These are phyloP conservation scores for Drosophila truncata DNA, from an alignment of 1,140 invertebrate species.

Conservation along the genomic window DNA sequence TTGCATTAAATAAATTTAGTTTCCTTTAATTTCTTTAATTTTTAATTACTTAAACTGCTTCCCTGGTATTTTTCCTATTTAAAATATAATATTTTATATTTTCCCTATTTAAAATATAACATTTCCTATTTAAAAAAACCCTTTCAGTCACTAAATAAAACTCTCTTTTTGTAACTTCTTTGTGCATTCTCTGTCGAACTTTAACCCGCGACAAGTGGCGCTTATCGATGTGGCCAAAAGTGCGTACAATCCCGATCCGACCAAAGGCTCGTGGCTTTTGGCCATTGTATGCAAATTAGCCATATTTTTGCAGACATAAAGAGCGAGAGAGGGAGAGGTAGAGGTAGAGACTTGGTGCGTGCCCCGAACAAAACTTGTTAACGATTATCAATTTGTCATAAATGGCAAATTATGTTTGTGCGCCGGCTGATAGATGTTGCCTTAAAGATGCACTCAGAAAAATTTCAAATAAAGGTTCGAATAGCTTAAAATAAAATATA, in stretches of 20 bases:
- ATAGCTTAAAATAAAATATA: not conserved
- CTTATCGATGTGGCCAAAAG: constrained; percentile 60
- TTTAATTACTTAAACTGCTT: not conserved
- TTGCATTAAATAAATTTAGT: too few relatives aligned
- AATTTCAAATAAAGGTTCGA: not conserved
- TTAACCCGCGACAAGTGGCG: constrained; percentile 52
- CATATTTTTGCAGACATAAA: constrained; percentile 5
- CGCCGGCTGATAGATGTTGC: constrained; percentile 66
- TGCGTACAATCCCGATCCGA: constrained; percentile 35
- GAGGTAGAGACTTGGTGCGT: constrained; percentile 58
- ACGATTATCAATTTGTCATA: constrained; percentile 84
- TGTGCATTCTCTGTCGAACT: constrained; percentile 12
- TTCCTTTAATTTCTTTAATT: not conserved
- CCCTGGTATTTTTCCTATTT: too few relatives aligned
- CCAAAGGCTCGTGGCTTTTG: constrained; percentile 19
- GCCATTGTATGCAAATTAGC: constrained; percentile 76
- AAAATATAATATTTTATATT: too few relatives aligned
- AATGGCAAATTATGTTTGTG: constrained; percentile 69
- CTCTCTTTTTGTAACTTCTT: not conserved
- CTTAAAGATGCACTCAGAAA: not conserved
- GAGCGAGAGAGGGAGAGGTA: too few relatives aligned
- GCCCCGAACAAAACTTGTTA: constrained; percentile 72
- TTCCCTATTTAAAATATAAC: too few relatives aligned
- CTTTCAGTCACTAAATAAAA: not conserved
- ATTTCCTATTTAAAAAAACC: not conserved